Conservation (phyloP, 2,797 vertebrate genomes). For the Adrianichthys oophorus region DNA sequence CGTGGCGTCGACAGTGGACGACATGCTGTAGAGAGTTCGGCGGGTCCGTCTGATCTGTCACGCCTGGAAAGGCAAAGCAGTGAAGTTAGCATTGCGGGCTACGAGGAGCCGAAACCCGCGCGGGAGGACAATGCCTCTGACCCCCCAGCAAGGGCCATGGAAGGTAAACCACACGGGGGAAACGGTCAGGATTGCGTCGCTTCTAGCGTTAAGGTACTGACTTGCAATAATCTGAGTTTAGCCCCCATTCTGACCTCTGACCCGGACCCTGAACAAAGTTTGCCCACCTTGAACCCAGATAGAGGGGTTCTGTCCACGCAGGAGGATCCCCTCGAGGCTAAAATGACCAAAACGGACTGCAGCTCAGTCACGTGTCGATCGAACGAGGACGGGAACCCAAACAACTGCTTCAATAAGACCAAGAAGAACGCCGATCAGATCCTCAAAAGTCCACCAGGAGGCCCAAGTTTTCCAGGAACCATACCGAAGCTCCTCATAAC, state of each 20-base stretch:
- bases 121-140: constrained; percentile 72
- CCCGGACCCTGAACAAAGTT: constrained; percentile 36
- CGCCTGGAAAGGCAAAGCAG: constrained; percentile 34
- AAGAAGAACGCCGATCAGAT: constrained; percentile 17
- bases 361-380: constrained; percentile 7
- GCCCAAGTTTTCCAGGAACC: constrained; percentile 62
- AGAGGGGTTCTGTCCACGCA: background rate
- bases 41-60: constrained; percentile 50
- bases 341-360: constrained; percentile 60
- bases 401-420: constrained; percentile 8
- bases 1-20: background rate
- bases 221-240: constrained; percentile 10
- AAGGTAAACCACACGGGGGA: constrained; percentile 61
- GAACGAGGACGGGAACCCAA: constrained; percentile 7
- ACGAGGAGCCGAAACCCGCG: constrained; percentile 40
- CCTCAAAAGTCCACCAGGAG: constrained; percentile 16
- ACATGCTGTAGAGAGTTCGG: constrained; percentile 29
- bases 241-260: constrained; percentile 26
- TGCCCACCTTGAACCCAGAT: constrained; percentile 26
- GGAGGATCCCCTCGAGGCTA: constrained; percentile 11
- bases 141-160: constrained; percentile 71
- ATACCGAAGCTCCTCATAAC: constrained; percentile 90
- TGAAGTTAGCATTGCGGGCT: constrained; percentile 48
- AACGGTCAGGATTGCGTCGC: constrained; percentile 21
- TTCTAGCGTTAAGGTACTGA: constrained; percentile 12